These are phyloP conservation scores for Ammodytes marinus DNA, from an alignment of 2,113 vertebrate species.

Conservation along the genomic window DNA sequence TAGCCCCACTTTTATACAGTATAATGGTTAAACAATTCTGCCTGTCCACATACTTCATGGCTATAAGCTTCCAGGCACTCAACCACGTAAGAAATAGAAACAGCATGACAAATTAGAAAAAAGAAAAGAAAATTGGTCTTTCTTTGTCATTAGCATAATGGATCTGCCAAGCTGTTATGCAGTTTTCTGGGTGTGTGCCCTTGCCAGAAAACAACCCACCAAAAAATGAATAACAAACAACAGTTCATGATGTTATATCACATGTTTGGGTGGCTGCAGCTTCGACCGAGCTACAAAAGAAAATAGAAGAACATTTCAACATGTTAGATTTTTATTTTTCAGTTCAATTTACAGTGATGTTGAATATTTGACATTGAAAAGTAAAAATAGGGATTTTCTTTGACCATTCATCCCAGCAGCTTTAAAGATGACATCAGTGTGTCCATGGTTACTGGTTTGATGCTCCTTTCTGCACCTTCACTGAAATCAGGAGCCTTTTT, in stretches of 20 bases:
- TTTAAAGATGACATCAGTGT: too few species aligned
- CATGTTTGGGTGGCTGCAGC: neutral
- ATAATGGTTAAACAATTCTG: neutral
- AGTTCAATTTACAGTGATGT: neutral
- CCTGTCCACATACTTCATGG: neutral
- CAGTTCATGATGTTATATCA: conserved; percentile 10
- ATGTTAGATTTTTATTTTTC: neutral
- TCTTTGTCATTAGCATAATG: neutral
- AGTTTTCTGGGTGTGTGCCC: neutral
- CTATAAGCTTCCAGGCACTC: neutral
- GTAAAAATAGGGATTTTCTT: neutral
- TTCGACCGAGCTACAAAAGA: neutral
- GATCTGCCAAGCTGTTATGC: conserved; percentile 23
- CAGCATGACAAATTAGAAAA: neutral
- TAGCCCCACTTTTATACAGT: neutral
- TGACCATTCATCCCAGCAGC: too few species aligned
- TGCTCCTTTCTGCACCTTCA: neutral
- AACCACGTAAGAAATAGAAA: too few species aligned
- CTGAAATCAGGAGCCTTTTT: neutral
- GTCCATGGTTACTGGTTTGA: neutral
- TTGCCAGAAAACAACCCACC: conserved; percentile 36
- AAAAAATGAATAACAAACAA: conserved; percentile 12
- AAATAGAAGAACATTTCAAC: neutral
- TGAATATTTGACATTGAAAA: neutral
- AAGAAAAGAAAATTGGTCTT: neutral